Percentiles rank a stretch among this genome's conserved stretches.
These are phyloP conservation scores for Corythaeola cristata DNA, from an alignment of 2,113 vertebrate genomes.

Conservation along the genomic window DNA sequence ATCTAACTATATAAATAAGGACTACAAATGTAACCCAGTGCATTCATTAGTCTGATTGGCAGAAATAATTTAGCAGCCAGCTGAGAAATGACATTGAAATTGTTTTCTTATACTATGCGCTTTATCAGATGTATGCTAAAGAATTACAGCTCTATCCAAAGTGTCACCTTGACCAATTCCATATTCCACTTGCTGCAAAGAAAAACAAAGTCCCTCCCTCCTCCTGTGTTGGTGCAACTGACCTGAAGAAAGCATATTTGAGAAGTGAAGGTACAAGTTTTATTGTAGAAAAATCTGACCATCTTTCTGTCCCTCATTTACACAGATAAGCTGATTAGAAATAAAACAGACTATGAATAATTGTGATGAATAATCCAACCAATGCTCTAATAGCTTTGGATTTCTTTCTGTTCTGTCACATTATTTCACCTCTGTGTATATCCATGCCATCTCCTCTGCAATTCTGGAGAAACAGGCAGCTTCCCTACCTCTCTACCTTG, in stretches of 20 bases:
- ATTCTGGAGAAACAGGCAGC: background rate
- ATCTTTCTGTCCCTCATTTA: background rate
- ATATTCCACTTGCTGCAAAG: background rate
- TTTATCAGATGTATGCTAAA: background rate
- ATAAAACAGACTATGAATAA: background rate
- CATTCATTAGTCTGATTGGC: slow-evolving; percentile 36
- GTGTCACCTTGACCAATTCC: background rate
- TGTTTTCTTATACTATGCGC: background rate
- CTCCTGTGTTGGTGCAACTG: background rate
- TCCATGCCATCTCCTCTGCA: background rate
- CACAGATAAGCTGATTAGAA: background rate
- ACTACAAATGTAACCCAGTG: slow-evolving; percentile 8
- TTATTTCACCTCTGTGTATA: background rate
- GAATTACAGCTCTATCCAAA: background rate
- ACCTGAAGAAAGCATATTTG: background rate
- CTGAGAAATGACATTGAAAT: background rate
- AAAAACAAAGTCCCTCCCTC: background rate
- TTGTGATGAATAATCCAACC: background rate
- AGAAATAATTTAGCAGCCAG: slow-evolving; percentile 21
- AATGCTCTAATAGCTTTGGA: background rate
- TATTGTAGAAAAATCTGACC: background rate
- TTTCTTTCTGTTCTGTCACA: background rate
- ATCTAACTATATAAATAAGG: slow-evolving; percentile 31
- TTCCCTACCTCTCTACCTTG: background rate
- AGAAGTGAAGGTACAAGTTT: background rate